Evolutionary conservation across 2,113 vertebrate genomes (phyloP).

Genomic region (Epinephelus lanceolatus): DNA sequence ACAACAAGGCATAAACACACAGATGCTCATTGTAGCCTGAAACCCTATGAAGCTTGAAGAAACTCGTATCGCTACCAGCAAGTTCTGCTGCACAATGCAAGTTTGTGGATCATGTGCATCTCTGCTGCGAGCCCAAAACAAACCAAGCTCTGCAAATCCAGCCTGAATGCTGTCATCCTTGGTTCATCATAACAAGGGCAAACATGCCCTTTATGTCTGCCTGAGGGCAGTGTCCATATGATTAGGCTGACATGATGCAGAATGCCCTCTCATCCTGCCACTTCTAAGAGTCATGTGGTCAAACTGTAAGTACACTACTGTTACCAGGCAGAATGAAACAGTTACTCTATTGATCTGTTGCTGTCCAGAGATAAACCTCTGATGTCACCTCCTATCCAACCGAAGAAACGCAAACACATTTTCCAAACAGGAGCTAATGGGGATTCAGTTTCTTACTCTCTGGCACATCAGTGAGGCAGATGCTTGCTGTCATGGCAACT

Average conservation of each 20-base stretch:
- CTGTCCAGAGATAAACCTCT: constrained; percentile 2
- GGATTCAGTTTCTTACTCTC: background rate
- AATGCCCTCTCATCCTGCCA: constrained; percentile 31
- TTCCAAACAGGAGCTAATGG: constrained; percentile 15
- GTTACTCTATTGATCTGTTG: background rate
- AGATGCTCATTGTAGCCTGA: background rate
- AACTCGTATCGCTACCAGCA: background rate
- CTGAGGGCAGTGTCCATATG: constrained; percentile 33
- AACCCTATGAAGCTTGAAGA: background rate
- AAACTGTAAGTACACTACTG: constrained; percentile 33
- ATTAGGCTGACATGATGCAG: constrained; percentile 37
- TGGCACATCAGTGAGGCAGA: constrained; percentile 11
- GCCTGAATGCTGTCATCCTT: constrained; percentile 45
- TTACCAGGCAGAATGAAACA: constrained; percentile 46
- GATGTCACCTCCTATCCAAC: background rate
- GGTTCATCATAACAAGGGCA: constrained; percentile 51
- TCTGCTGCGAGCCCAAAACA: constrained; percentile 11
- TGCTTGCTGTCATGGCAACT: constrained; percentile 42
- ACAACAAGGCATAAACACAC: constrained; percentile 28
- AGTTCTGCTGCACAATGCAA: background rate
- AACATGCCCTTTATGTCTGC: constrained; percentile 32
- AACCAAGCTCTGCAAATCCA: constrained; percentile 31
- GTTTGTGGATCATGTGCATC: constrained; percentile 16
- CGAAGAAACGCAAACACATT: background rate
- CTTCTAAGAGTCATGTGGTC: constrained; percentile 43